Base-by-base conservation (phyloP, 2,888 invertebrate genomes). In the Campaea margaritaria region DNA sequence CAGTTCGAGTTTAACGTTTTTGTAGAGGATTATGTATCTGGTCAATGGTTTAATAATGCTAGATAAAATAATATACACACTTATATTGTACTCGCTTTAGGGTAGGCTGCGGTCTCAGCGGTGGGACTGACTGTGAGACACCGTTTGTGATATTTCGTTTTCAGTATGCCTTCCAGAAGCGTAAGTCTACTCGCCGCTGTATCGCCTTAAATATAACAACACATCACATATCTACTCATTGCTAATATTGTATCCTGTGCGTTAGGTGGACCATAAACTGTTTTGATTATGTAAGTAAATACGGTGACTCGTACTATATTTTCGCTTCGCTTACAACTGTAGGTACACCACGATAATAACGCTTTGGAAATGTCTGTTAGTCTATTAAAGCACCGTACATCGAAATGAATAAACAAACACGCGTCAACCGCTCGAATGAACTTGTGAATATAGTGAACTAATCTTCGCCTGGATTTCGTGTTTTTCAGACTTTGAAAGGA, bases 181-280 rank as follows among this genome's bases (percentile, higher is more conserved):
- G 71, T 73, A 67, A 10, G 31, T 59, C 14, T 3, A 7, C 21
- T 45, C 59, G 55, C 51, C 58, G 65, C 66, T 49, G 44, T 75
- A 67, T 73, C n/a, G 15, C 47, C 47, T 3, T 52, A 38, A 51
- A 75, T 44, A n/a, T n/a, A n/a, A n/a, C 60, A 62, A 89, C 79
- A 87, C 87, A 86, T 88, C 88, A 91, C 91, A 91, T 91, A 91
- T 83, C 86, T 89, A 88, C 83, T 88, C 86, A 85, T 86, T 89
- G 88, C 87, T 79, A 81, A 78, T 81, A 75, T 80, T 85, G 86
- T 86, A 79, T 87, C 89, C 85, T 79, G 83, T 82, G 86, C 84
- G 87, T 85, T 85, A 82, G 83, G 85, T 84, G 89, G 91, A 90
- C 89, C 90, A 91, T 79, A 70, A 73, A 38, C 14, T 12, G 12